Percentiles rank a stretch among this genome's conserved stretches.
These are phyloP conservation scores for Enteromius radiatus DNA, from an alignment of 2,797 vertebrate species.

Conservation along the genomic window DNA sequence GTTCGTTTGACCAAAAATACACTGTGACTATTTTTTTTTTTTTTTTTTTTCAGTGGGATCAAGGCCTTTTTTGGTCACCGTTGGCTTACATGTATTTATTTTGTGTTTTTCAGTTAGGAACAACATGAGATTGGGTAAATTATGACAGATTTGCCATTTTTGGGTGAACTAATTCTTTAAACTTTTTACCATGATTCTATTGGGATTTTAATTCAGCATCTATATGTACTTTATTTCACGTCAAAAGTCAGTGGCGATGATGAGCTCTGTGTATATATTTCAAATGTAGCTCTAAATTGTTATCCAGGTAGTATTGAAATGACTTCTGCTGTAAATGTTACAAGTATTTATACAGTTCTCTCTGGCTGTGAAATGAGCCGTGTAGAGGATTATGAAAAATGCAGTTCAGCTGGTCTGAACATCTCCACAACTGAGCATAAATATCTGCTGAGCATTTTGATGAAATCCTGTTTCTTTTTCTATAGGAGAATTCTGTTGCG, in stretches of 20 bases:
- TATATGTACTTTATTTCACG: background rate
- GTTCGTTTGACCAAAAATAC: background rate
- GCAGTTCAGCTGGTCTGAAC: slow-evolving; percentile 61
- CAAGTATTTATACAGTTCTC: slow-evolving; percentile 27
- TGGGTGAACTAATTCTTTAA: background rate
- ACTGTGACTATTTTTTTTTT: background rate
- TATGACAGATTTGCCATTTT: background rate
- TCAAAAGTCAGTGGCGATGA: background rate
- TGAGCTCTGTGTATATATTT: slow-evolving; percentile 10
- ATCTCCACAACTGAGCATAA: background rate
- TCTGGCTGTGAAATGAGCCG: background rate
- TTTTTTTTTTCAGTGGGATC: background rate
- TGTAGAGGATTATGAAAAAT: slow-evolving; percentile 27
- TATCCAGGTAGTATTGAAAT: slow-evolving; percentile 9
- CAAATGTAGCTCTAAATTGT: background rate
- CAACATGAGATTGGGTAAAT: background rate
- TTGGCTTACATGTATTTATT: background rate
- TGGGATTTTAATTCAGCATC: background rate
- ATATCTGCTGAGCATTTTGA: background rate
- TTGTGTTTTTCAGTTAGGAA: background rate
- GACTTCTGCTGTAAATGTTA: slow-evolving; percentile 35
- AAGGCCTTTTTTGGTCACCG: background rate
- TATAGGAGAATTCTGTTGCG: background rate
- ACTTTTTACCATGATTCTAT: background rate
- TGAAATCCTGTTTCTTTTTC: background rate